Conservation (phyloP, 2,888 invertebrate species). For the Agonopterix arenella region DNA sequence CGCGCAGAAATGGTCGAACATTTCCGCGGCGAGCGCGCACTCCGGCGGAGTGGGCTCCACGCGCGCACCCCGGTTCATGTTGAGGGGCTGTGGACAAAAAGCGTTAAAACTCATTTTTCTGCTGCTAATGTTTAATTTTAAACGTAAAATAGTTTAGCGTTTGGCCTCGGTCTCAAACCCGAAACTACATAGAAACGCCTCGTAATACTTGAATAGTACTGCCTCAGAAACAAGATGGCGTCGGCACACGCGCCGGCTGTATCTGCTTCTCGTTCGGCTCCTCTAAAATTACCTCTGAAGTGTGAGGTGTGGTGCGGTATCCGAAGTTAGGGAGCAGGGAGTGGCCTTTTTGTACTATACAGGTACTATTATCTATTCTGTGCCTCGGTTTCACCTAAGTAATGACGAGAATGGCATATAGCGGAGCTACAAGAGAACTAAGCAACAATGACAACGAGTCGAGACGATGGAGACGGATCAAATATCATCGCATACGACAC, state of each 20-base stretch:
- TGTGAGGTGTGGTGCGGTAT: no score
- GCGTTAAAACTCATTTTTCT: background rate
- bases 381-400: no score
- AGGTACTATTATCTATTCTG: no score
- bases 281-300: no score
- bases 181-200: background rate
- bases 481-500: no score
- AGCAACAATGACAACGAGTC: no score
- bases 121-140: background rate
- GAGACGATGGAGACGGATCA: no score
- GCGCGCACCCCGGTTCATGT: slow-evolving; percentile 50
- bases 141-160: background rate
- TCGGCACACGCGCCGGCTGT: background rate
- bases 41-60: slow-evolving; percentile 69
- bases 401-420: no score
- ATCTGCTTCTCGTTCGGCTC: background rate
- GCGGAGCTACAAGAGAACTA: no score
- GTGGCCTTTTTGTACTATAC: no score
- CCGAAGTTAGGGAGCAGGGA: no score
- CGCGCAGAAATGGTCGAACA: slow-evolving; percentile 94
- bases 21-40: slow-evolving; percentile 86
- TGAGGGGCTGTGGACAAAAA: slow-evolving; percentile 22
- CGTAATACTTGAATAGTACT: background rate
- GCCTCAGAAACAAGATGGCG: background rate
- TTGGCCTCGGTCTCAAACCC: background rate